Base-by-base conservation (phyloP, 1,140 invertebrate species). In the Asobara japonica region DNA sequence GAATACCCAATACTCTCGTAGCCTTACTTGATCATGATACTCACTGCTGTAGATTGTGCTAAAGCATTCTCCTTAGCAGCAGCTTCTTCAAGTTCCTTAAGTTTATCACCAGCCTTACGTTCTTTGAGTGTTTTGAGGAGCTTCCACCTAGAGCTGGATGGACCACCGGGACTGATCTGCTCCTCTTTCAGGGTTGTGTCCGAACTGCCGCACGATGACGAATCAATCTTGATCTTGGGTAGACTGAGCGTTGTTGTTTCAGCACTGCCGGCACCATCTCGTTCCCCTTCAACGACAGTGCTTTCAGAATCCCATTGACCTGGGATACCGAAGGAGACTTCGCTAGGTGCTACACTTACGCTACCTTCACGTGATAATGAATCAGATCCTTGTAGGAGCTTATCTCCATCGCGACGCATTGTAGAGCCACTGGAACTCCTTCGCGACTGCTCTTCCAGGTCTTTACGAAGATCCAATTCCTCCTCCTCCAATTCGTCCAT, bases 121-220 rank as follows among this genome's bases (percentile, higher is more conserved):
- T 96, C 95, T 82, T 96, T 96, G 29, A 96, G 81, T 5, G 95
- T 94, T 85, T 96, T 97, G 10, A 96, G 84, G 18, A 96, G 86
- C 83, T 96, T 96, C 95, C 95, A 97, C 85, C 95, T 96, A 78
- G 94, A 96, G 27, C 92, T 91, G 56, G 90, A 89, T 30, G 90
- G 90, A 18, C 86, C 89, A 62, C 86, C 89, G 56, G 90, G 88
- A 76, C 86, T 90, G 77, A 79, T 86, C 87, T 76, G 87, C 77
- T 78, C 87, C 80, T 81, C 88, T 81, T 85, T 89, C 71, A 83
- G 48, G 20, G 77, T 80, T 0, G 78, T 74, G 30, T 79, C 84
- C 73, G 82, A 86, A 74, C 77, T 82, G 29, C 79, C 80, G 76
- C 76, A 85, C 22, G 81, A 85, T 73, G 76, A 84, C 41, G 75